Evolutionary conservation across 2,113 vertebrate genomes (phyloP).

Genomic region (Phocoena sinus): DNA sequence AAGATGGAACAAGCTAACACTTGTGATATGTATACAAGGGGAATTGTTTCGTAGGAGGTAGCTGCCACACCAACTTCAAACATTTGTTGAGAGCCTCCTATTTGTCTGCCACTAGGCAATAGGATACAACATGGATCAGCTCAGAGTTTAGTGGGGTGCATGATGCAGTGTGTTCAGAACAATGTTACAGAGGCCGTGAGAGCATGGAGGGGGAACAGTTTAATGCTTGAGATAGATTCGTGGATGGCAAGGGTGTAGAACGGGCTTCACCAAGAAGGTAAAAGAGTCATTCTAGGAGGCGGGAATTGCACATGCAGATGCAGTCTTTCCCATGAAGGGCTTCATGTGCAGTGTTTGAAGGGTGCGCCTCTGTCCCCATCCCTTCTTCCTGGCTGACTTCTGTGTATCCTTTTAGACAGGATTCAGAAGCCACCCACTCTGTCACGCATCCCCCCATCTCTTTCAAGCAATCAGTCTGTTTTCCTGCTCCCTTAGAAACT

Average conservation of each 20-base stretch:
- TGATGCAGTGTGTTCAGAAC: background rate
- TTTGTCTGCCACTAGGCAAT: background rate
- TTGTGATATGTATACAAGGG: background rate
- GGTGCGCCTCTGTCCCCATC: fast-evolving
- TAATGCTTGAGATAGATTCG: background rate
- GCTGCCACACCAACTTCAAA: background rate
- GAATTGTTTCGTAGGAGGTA: background rate
- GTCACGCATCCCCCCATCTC: background rate
- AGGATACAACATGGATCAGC: background rate
- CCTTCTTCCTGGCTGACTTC: background rate
- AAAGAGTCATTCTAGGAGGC: background rate
- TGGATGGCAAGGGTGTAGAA: background rate
- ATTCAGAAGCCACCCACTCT: background rate
- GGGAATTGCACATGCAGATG: background rate
- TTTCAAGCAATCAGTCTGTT: background rate
- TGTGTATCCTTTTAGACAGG: background rate
- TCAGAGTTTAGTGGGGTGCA: background rate
- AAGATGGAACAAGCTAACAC: background rate
- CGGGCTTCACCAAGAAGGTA: background rate
- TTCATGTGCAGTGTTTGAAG: background rate
- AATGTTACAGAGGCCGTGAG: background rate
- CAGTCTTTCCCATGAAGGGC: background rate
- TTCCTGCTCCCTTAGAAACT: background rate
- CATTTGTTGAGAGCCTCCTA: background rate
- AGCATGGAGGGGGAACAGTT: background rate